Conservation (phyloP, 2,113 vertebrate species). For the Tragelaphus buxtoni region DNA sequence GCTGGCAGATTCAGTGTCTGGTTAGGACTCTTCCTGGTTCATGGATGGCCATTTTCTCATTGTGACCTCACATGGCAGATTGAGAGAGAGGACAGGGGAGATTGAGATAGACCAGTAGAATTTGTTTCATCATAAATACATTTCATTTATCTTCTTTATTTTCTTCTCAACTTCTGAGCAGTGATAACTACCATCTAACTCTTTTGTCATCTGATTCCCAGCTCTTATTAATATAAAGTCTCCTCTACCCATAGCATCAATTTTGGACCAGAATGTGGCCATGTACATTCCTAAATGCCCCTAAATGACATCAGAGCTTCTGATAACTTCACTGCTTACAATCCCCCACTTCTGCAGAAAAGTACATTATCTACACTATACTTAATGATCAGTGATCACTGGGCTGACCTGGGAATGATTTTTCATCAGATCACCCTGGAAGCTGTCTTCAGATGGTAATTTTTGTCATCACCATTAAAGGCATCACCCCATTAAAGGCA, state of each 20-base stretch:
- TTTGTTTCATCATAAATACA: background rate
- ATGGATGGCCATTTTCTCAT: background rate
- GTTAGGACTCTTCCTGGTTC: background rate
- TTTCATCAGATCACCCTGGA: background rate
- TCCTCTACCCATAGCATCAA: rapidly evolving
- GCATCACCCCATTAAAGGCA: background rate
- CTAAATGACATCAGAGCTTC: background rate
- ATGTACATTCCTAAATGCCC: background rate
- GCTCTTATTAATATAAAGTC: background rate
- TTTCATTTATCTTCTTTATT: background rate
- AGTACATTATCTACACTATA: no score
- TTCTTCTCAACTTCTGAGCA: background rate
- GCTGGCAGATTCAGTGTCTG: background rate
- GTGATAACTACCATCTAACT: background rate
- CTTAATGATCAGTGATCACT: rapidly evolving
- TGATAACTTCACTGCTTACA: no score
- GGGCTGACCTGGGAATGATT: background rate
- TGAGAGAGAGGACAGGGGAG: background rate
- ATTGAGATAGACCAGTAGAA: background rate
- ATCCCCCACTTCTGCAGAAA: background rate
- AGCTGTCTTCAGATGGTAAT: background rate
- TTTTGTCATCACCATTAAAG: background rate
- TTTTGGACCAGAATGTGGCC: background rate
- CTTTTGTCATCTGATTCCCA: background rate
- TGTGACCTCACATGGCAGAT: background rate